Evolutionary conservation across 1,140 invertebrate genomes (phyloP), one percentile per base, ranked within the genome.

Genomic region (Hylaeus anthracinus): DNA sequence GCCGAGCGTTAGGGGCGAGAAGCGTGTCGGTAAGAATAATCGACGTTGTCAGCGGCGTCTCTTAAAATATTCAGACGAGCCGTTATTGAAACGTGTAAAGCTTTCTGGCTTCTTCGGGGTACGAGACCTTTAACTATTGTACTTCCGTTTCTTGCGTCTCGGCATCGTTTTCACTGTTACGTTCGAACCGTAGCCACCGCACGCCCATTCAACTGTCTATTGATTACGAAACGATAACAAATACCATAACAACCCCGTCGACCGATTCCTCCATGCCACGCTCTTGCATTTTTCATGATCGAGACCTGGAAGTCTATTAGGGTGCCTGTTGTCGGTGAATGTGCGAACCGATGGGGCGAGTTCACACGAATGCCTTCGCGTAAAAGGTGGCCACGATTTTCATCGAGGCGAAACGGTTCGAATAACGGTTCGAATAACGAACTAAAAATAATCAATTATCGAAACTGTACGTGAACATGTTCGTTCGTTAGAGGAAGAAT

Each of bases 11-110:
- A 41, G 58, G 43, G 64, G 56, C 66, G 56, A 74, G 64, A 72
- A 85, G 63, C 60, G n/a, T 66, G 66, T 2, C 45, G 67, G 73
- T 77, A 63, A 85, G 84, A 84, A 77, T 85, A 81, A 84, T 85
- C 72, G 70, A 26, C 58, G 51, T 37, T 61, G 65, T 81, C 41
- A 75, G 60, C 58, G 39, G 14, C 14, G 51, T 41, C 58, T 84
- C 51, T 81, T 85, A 61, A 85, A 85, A 85, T 82, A 85, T 85
- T 79, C 72, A 85, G 45, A 48, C 61, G 39, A 37, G 53, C 45
- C 43, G 58, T 77, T 79, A 65, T 63, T 10, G 56, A 69, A 74
- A 73, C 72, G 84, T 71, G 72, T 77, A 81, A 76, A 85, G 63
- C 53, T 53, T 56, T 55, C 70, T 72, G 63, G 61, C 37, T 55